Evolutionary conservation across 2,888 invertebrate species (phyloP).

Genomic region (Quadroppia sp.): DNA sequence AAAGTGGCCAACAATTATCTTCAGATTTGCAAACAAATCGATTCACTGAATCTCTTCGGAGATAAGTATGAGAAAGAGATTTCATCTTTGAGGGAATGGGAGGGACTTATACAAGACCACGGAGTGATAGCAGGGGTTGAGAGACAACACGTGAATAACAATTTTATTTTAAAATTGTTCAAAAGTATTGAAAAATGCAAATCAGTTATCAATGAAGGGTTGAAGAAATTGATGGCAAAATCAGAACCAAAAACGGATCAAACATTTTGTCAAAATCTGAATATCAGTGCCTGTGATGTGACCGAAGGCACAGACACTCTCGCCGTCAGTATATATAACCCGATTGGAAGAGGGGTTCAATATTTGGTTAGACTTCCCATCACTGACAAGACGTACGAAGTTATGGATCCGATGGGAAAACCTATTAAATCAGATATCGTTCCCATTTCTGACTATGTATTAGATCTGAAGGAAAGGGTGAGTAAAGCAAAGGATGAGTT

Average conservation of each 20-base stretch:
- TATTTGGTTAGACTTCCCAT: slow-evolving; percentile 59
- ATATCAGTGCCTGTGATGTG: slow-evolving; percentile 35
- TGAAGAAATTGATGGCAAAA: slow-evolving; percentile 43
- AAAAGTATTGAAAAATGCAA: slow-evolving; percentile 26
- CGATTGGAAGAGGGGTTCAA: slow-evolving; percentile 58
- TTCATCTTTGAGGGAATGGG: slow-evolving; percentile 23
- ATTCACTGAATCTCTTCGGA: not conserved
- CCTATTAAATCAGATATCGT: slow-evolving; percentile 53
- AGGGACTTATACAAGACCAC: slow-evolving; percentile 72
- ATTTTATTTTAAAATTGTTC: slow-evolving; percentile 63
- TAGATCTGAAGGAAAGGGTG: slow-evolving; percentile 61
- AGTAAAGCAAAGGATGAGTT: slow-evolving; percentile 66
- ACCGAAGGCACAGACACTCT: slow-evolving; percentile 7
- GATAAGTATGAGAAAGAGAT: not conserved
- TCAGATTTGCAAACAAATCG: slow-evolving; percentile 41
- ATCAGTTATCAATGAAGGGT: slow-evolving; percentile 42
- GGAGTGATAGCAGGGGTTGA: slow-evolving; percentile 68
- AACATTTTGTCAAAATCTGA: slow-evolving; percentile 31
- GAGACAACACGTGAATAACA: slow-evolving; percentile 66
- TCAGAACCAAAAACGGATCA: slow-evolving; percentile 7
- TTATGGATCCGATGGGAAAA: slow-evolving; percentile 28
- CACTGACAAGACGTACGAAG: slow-evolving; percentile 48
- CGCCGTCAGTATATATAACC: slow-evolving; percentile 37
- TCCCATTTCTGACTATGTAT: slow-evolving; percentile 61
- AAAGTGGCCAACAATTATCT: slow-evolving; percentile 53